Percentiles rank a stretch among this genome's conserved stretches.
These are phyloP conservation scores for Liposcelis brunnea DNA, from an alignment of 2,888 invertebrate genomes.

Conservation along the genomic window DNA sequence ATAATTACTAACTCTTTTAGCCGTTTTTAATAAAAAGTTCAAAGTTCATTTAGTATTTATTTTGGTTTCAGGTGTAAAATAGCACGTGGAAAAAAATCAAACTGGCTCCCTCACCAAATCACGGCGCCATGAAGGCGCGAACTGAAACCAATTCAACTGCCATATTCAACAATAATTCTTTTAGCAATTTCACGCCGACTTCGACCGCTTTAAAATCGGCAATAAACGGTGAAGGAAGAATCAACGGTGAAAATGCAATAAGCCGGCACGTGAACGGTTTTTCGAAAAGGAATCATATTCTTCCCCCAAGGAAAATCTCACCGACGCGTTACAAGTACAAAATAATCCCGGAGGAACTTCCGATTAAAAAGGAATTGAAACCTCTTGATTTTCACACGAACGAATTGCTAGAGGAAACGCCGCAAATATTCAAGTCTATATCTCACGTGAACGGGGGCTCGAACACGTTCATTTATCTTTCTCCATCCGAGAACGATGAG, in stretches of 20 bases:
- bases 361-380: not conserved
- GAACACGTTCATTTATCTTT: slow-evolving; percentile 3
- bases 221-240: not conserved
- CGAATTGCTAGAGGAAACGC: not conserved
- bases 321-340: too few relatives aligned
- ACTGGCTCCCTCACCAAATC: slow-evolving; percentile 4
- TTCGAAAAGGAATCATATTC: too few relatives aligned
- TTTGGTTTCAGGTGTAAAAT: too few relatives aligned
- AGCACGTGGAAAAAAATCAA: not conserved
- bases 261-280: too few relatives aligned
- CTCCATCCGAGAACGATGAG: not conserved
- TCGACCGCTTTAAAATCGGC: not conserved
- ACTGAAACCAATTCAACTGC: not conserved
- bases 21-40: too few relatives aligned
- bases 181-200: not conserved
- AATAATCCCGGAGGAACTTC: not conserved
- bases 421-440: not conserved
- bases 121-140: slow-evolving; percentile 8
- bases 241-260: too few relatives aligned
- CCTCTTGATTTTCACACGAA: slow-evolving; percentile 2
- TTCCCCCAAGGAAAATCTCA: too few relatives aligned
- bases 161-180: too few relatives aligned
- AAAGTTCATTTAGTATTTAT: too few relatives aligned
- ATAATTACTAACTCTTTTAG: too few relatives aligned
- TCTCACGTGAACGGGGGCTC: not conserved